A percentile compares a stretch with the other conserved stretches of the same genome.
These are phyloP conservation scores for Monarcha castaneiventris DNA, from an alignment of 2,113 vertebrate species.

Conservation along the genomic window DNA sequence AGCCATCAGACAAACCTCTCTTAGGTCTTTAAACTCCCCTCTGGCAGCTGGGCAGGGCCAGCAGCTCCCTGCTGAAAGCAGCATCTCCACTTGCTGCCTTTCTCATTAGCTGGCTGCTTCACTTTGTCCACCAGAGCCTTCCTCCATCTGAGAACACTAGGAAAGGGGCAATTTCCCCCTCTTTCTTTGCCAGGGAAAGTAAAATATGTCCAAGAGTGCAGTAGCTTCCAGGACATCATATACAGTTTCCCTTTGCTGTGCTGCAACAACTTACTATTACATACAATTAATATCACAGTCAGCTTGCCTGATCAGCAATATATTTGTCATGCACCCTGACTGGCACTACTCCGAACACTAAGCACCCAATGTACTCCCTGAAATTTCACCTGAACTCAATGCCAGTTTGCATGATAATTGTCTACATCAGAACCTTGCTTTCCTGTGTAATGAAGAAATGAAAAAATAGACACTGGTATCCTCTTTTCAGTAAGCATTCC, in stretches of 20 bases:
- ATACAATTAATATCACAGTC: background rate
- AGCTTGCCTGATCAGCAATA: background rate
- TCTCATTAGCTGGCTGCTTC: background rate
- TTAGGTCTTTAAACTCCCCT: background rate
- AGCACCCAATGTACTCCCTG: background rate
- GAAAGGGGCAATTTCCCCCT: background rate
- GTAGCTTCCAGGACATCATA: background rate
- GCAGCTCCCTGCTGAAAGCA: background rate
- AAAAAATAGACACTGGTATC: background rate
- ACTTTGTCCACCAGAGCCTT: background rate
- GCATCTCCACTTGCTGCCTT: background rate
- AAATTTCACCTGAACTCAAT: background rate
- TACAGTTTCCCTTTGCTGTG: background rate
- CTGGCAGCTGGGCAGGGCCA: background rate
- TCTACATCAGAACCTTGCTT: background rate
- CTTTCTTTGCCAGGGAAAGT: background rate
- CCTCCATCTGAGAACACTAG: rapidly evolving
- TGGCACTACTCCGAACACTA: background rate
- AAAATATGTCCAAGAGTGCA: background rate
- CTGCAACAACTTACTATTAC: background rate
- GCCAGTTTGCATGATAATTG: background rate
- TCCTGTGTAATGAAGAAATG: background rate
- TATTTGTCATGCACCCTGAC: background rate
- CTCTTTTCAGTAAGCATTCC: background rate
- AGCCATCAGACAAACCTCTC: background rate